Percentiles rank a stretch among this genome's conserved stretches.
phyloP scores from a whole-genome alignment of 1,140 invertebrate species.

The Saxidomus purpurata region DNA sequence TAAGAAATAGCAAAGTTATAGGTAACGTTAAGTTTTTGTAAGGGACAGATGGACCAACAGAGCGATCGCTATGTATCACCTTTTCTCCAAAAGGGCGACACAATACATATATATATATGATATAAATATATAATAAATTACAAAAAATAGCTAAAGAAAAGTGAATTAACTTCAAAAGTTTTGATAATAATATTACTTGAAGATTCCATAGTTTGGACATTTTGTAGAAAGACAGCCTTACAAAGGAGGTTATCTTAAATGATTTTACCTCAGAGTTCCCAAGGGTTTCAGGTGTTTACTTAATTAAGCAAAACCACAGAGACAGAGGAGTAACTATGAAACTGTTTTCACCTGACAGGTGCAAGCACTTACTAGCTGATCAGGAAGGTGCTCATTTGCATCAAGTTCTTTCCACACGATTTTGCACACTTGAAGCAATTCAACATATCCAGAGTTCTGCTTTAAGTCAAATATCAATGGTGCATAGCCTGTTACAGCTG shows the following conservation, averaged over 20 bases:
- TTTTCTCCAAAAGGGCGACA: too few species aligned
- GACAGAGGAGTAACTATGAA: neutral
- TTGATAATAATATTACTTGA: too few species aligned
- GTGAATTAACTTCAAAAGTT: too few species aligned
- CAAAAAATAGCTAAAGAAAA: too few species aligned
- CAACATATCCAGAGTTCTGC: conserved; percentile 66
- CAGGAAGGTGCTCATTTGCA: conserved; percentile 73
- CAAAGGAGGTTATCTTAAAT: neutral
- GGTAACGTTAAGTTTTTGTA: too few species aligned
- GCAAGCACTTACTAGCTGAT: conserved; percentile 79
- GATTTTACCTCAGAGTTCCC: neutral
- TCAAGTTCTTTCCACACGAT: conserved; percentile 78
- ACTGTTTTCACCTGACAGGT: neutral
- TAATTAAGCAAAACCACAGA: neutral
- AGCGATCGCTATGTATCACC: too few species aligned
- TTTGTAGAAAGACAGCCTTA: too few species aligned
- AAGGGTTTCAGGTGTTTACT: neutral
- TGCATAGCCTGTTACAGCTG: conserved; percentile 81
- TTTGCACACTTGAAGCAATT: conserved; percentile 76
- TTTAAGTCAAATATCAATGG: conserved; percentile 81
- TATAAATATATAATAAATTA: too few species aligned
- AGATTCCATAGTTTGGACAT: too few species aligned
- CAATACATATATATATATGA: too few species aligned
- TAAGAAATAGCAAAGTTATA: too few species aligned
- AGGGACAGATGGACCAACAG: too few species aligned